These are phyloP conservation scores for Pteromalus puparum DNA, from an alignment of 1,140 invertebrate genomes.

Conservation along the genomic window DNA sequence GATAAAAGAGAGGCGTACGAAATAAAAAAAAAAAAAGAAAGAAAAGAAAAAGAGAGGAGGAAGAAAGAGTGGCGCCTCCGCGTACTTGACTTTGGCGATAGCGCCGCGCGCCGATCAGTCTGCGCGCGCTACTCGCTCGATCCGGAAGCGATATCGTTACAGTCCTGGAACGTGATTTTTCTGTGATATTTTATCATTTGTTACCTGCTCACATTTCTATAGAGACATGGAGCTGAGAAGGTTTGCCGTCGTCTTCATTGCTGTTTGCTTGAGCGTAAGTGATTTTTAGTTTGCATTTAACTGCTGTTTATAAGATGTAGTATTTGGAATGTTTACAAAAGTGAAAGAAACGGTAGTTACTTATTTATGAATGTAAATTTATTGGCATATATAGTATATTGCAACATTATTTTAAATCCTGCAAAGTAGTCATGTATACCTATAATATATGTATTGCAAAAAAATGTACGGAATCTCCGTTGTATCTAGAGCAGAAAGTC, in stretches of 20 bases:
- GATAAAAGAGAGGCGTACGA: neutral
- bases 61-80: neutral
- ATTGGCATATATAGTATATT: too few species aligned
- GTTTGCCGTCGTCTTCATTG: neutral
- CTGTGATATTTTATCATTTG: neutral
- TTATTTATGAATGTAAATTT: too few species aligned
- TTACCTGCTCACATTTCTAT: neutral
- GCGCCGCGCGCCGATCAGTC: constrained; percentile 41
- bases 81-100: constrained; percentile 2
- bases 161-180: neutral
- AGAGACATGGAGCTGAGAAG: constrained; percentile 8
- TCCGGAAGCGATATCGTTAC: neutral
- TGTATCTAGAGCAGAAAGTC: neutral
- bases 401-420: too few species aligned
- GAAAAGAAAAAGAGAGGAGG: constrained; percentile 2
- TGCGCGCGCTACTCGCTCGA: constrained; percentile 26
- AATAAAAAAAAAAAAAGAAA: constrained; percentile 12
- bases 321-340: too few species aligned
- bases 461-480: neutral
- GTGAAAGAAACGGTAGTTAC: too few species aligned
- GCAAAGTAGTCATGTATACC: neutral
- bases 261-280: constrained; percentile 4
- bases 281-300: neutral
- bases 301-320: too few species aligned
- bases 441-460: too few species aligned